Evolutionary conservation across 2,888 invertebrate species (phyloP).

Genomic region (Colostygia pectinataria): DNA sequence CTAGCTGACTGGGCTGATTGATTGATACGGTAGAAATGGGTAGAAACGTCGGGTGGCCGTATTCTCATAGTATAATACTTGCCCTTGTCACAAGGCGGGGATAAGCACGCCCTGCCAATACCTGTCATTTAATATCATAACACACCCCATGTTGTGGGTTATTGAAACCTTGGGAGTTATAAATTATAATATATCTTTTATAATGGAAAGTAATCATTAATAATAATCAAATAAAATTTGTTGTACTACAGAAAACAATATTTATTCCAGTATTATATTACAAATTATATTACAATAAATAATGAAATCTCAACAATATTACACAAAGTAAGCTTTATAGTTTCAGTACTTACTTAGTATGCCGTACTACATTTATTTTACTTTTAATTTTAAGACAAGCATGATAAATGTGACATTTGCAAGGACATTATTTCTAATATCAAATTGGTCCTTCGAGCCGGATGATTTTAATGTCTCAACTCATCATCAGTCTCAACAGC

Average conservation of each 20-base stretch:
- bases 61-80: constrained; percentile 34
- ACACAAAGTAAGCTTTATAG: too few species aligned
- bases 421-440: background rate
- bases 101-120: constrained; percentile 25
- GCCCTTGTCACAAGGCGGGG: constrained; percentile 23
- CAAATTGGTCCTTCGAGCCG: constrained; percentile 7
- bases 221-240: too few species aligned
- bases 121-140: constrained; percentile 38
- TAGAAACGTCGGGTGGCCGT: constrained; percentile 31
- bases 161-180: constrained; percentile 13
- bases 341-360: too few species aligned
- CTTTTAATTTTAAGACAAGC: background rate
- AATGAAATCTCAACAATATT: too few species aligned
- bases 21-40: constrained; percentile 33
- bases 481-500: constrained; percentile 86
- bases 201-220: too few species aligned
- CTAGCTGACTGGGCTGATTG: constrained; percentile 49
- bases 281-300: too few species aligned
- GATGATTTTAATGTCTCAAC: constrained; percentile 54
- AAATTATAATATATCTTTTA: too few species aligned
- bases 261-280: too few species aligned
- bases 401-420: background rate
- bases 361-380: too few species aligned
- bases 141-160: constrained; percentile 28
- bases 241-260: too few species aligned